These are phyloP conservation scores for Congeria kusceri DNA, from an alignment of 2,888 invertebrate species.

Conservation along the genomic window DNA sequence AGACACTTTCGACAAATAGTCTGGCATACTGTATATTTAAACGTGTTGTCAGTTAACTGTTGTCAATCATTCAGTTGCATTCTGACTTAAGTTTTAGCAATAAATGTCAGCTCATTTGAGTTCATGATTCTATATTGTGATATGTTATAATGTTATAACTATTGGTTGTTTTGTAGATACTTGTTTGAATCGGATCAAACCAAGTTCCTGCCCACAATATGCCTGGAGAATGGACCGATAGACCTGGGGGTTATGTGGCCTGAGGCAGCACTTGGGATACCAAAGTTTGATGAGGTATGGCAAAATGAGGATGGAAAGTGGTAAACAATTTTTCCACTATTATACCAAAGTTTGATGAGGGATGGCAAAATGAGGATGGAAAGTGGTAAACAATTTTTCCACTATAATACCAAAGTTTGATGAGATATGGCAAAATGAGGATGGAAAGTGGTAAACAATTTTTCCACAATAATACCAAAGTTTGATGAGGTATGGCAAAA, in stretches of 20 bases:
- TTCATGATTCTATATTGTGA: no score
- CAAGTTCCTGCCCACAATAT: slow-evolving; percentile 79
- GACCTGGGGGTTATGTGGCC: slow-evolving; percentile 82
- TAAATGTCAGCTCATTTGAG: no score
- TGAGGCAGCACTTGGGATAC: slow-evolving; percentile 72
- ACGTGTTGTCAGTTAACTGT: no score
- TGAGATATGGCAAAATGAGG: slow-evolving; percentile 68
- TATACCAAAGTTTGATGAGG: slow-evolving; percentile 74
- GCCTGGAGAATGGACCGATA: slow-evolving; percentile 81
- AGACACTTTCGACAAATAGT: no score
- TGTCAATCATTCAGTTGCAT: no score
- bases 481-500: slow-evolving; percentile 76
- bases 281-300: slow-evolving; percentile 78
- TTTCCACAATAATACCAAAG: slow-evolving; percentile 47
- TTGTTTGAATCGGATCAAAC: slow-evolving; percentile 78
- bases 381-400: no score
- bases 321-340: no score
- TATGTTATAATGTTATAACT: no score
- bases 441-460: no score
- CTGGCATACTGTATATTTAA: no score
- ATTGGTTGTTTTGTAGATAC: slow-evolving; percentile 72
- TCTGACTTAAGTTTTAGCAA: no score
- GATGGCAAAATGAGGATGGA: slow-evolving; percentile 29
- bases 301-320: no score
- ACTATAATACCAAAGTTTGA: slow-evolving; percentile 65